These are phyloP conservation scores for Leucoma salicis DNA, from an alignment of 2,888 invertebrate genomes.

Conservation along the genomic window DNA sequence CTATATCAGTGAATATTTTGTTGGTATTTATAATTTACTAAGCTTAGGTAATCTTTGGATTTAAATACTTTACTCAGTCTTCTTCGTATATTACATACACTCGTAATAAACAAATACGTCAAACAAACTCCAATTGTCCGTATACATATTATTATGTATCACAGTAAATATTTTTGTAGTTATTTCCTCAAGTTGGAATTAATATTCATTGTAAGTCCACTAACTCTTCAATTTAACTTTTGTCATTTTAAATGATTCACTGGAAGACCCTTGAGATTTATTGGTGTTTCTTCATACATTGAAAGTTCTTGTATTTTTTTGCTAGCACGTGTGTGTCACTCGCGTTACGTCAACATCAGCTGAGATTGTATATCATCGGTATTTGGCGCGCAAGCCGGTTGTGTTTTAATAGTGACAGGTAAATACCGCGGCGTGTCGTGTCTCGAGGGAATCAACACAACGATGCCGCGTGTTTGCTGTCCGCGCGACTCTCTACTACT, in stretches of 20 bases:
- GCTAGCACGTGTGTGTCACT: conserved; percentile 34
- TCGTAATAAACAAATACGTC: conserved; percentile 31
- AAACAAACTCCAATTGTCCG: conserved; percentile 41
- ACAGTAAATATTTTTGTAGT: conserved; percentile 47
- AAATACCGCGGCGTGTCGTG: conserved; percentile 40
- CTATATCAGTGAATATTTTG: conserved; percentile 19
- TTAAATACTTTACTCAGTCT: conserved; percentile 50
- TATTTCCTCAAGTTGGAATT: conserved; percentile 52
- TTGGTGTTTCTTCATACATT: conserved; percentile 34
- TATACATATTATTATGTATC: conserved; percentile 31
- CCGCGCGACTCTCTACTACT: conserved; percentile 74
- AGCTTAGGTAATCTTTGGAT: conserved; percentile 57
- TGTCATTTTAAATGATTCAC: conserved; percentile 80
- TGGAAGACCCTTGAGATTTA: background rate
- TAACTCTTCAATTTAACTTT: conserved; percentile 77
- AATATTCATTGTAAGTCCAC: conserved; percentile 47
- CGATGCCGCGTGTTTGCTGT: conserved; percentile 65
- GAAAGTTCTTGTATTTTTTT: conserved; percentile 49
- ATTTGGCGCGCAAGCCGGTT: conserved; percentile 54
- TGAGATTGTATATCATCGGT: conserved; percentile 50
- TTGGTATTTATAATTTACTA: conserved; percentile 42
- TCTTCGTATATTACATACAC: conserved; percentile 21
- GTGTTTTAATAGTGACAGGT: conserved; percentile 39
- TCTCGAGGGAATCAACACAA: conserved; percentile 14
- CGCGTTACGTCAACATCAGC: conserved; percentile 65